Evolutionary conservation across 64 coral and sea anemone genomes (phyloP), one percentile per base, ranked within the genome.

Genomic region (Porites australiensis): DNA sequence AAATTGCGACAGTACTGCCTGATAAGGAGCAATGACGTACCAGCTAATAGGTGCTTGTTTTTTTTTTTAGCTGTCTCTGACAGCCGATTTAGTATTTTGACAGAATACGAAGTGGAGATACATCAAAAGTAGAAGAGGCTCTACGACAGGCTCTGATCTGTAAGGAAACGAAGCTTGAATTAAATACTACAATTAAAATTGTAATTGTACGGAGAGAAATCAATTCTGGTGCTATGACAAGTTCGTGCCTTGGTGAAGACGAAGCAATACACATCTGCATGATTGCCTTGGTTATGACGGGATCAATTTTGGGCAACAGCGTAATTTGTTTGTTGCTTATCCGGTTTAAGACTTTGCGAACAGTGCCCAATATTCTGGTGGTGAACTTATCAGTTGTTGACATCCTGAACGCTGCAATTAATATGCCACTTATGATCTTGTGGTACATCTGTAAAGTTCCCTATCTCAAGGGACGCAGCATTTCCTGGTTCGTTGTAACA

Each of bases 291-390:
- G 58, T 93, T 27, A 87, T 93, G 59, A 44, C 78, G 13, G 57
- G 58, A 45, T 93, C 91, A 1, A 59, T 93, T 44, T 2, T 93
- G 50, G 82, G 91, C 18, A 93, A 93, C 57, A 52, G 82, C 18
- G 61, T 81, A 43, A 93, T 93, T 37, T 87, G 82, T 63, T 10
- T 79, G 2, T 53, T 93, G 5, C 58, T 93, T 8, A 8, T 87
- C 73, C 58, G 91, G 3, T 93, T 93, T 46, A 88, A 88, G 52
- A 89, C 85, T 61, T 43, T 94, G 3, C 79, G 87, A 53, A 94
- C 87, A 44, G 93, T 94, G 47, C 93, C 93, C 1, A 89, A 94
- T 61, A 84, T 94, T 48, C 60, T 94, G n/a, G 79, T 94, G 2
- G 88, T 75, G 10, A 94, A 94, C 79, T 77, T 93, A 44, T 82